Conservation (phyloP, 2,113 vertebrate genomes). For the Solea solea region DNA sequence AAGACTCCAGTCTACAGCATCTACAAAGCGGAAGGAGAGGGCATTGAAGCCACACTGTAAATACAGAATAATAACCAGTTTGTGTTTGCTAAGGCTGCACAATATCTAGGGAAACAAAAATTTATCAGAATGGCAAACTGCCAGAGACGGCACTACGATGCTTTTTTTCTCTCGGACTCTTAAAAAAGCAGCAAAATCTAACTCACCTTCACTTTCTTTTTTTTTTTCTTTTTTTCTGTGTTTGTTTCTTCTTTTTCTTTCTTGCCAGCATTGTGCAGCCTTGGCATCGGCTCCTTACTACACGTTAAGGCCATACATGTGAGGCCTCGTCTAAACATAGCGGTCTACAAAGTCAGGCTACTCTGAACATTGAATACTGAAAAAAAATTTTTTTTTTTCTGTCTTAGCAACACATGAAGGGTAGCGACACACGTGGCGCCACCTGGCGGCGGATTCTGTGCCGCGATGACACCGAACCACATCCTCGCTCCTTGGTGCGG, state of each 20-base stretch:
- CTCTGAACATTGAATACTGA: constrained; percentile 73
- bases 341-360: constrained; percentile 74
- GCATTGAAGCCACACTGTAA: constrained; percentile 77
- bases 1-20: constrained; percentile 67
- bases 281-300: constrained; percentile 63
- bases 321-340: constrained; percentile 69
- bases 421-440: constrained; percentile 10
- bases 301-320: constrained; percentile 70
- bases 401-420: constrained; percentile 57
- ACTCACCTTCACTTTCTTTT: not conserved
- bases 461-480: constrained; percentile 9
- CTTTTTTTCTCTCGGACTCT: not conserved
- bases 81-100: constrained; percentile 70
- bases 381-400: constrained; percentile 64
- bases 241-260: not conserved
- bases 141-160: not conserved
- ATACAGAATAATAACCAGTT: constrained; percentile 71
- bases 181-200: constrained; percentile 5
- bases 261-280: constrained; percentile 54
- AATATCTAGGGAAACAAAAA: constrained; percentile 23
- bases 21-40: constrained; percentile 72
- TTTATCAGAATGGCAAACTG: constrained; percentile 15
- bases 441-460: constrained; percentile 32
- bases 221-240: not conserved
- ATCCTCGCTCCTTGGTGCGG: constrained; percentile 36